Base-by-base conservation (phyloP, 1,140 invertebrate genomes). In the Procambarus virginalis region DNA sequence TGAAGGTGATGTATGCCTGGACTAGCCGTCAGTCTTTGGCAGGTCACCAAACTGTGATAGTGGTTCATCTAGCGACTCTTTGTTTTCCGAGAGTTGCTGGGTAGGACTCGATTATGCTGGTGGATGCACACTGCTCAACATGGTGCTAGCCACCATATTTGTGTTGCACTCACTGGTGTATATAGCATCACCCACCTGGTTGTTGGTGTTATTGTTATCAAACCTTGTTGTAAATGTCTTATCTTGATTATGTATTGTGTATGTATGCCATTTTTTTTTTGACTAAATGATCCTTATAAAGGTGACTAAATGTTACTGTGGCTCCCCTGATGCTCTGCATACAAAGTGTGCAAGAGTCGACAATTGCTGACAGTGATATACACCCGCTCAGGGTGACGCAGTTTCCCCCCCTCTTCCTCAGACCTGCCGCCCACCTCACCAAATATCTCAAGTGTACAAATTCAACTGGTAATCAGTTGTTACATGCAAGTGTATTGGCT, bases 261-360 rank as follows among this genome's bases (percentile, higher is more conserved):
- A 89, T 84, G 87, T 89, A 89, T 89, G 81, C 81, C 68, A 55
- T 55, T 55, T 55, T 88, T 89, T 84, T 81, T 89, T 89, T 89
- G 73, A 89, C 82, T 81, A 89, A 89, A 89, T 89, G 87, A 89
- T 89, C 87, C 87, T 89, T 89, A 58, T 78, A 89, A 89, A 89
- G 87, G 87, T 89, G 87, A 89, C 73, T 89, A 89, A 78, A 75
- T 89, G 86, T 88, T 88, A 84, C 81, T 89, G 87, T 89, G 87
- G 75, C 87, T 84, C 87, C 87, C 80, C 75, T 79, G 58, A 84
- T 55, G 51, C 85, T 87, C 87, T 83, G 73, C 80, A 83, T 79
- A 89, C 87, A 64, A 89, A 89, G 87, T 89, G 60, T 83, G 68
- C 78, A 68, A 12, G 81, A 87, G 77, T 81, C 60, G n/a, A 64